Evolutionary conservation across 2,888 invertebrate genomes (phyloP), one percentile per base, ranked within the genome.

Genomic region (Oasisia sp.): DNA sequence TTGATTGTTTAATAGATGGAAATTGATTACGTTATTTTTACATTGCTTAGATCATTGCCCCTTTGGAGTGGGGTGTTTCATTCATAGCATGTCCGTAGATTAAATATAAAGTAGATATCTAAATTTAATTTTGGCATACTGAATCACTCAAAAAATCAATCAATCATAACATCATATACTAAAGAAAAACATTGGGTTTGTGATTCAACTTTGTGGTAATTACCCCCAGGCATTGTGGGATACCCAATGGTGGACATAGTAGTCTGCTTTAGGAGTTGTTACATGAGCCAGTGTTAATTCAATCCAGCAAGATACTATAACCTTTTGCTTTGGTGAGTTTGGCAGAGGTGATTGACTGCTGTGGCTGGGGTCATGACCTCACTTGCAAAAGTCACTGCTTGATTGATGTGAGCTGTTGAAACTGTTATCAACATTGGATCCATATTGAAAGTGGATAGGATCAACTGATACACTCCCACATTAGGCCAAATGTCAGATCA

Each of bases 381-480:
- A 74, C 27, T 19, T 74, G 19, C 19, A 56, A 7, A 74, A 74
- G 27, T 74, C 27, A 74, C 19, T 74, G 74, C 5, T 74, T 74
- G 74, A 74, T 74, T 74, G 74, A 74, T 74, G 74, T 74, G 74
- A 74, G 74, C 74, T 74, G 74, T 74, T 74, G 74, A 14, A 74
- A 19, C 74, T 74, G 74, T 27, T 74, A 27, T 7, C 19, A 27
- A 27, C 74, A 74, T 27, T 74, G 74, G 74, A 19, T 74, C 74
- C 19, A 27, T 74, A 74, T 74, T 27, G 27, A 27, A 74, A n/a
- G 74, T 74, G 19, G 19, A 74, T 74, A 74, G 74, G 19, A 19
- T 19, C 74, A 19, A 14, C 27, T 19, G 19, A 74, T 27, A 19
- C 74, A 74, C 74, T 19, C 74, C 7, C 3, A 74, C 74, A 74